phyloP scores from a whole-genome alignment of 2,888 invertebrate species.

The Eutolmus rufibarbis region DNA sequence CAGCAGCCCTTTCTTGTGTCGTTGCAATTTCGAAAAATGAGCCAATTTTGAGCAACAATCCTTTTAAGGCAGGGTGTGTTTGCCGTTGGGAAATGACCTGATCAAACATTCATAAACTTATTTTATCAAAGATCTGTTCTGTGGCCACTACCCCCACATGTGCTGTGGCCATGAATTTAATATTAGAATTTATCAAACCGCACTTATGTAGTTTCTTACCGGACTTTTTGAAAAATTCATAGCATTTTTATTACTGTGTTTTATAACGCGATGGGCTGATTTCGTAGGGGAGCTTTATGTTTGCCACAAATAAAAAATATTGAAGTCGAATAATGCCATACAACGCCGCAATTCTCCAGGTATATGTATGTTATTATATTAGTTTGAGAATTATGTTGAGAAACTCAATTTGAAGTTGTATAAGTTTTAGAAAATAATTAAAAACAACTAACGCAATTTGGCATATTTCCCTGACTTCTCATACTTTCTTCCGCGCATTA shows the following conservation, averaged over 20 bases:
- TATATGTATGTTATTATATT: not conserved
- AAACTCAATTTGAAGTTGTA: not conserved
- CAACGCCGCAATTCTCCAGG: not conserved
- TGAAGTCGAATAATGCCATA: not conserved
- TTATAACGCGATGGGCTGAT: not conserved
- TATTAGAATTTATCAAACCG: not conserved
- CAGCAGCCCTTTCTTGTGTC: not conserved
- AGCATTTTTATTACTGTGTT: not conserved
- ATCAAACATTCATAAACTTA: not conserved
- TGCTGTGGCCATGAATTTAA: not conserved
- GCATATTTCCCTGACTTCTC: not conserved
- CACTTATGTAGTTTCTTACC: not conserved
- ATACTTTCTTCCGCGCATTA: not conserved
- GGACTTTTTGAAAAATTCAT: not conserved
- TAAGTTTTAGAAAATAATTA: not conserved
- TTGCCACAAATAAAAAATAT: not conserved
- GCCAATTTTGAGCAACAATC: not conserved
- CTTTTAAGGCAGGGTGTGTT: not conserved
- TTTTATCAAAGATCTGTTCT: not conserved
- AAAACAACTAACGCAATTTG: not conserved
- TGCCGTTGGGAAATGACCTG: not conserved
- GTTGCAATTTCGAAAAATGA: not conserved
- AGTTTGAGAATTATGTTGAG: too few species aligned
- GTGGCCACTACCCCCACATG: not conserved
- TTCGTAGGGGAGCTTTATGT: not conserved